Evolutionary conservation across 30 jellyfish, hydroid and myxozoan genomes (phyloP).

Genomic region (Sanderia malayensis): DNA sequence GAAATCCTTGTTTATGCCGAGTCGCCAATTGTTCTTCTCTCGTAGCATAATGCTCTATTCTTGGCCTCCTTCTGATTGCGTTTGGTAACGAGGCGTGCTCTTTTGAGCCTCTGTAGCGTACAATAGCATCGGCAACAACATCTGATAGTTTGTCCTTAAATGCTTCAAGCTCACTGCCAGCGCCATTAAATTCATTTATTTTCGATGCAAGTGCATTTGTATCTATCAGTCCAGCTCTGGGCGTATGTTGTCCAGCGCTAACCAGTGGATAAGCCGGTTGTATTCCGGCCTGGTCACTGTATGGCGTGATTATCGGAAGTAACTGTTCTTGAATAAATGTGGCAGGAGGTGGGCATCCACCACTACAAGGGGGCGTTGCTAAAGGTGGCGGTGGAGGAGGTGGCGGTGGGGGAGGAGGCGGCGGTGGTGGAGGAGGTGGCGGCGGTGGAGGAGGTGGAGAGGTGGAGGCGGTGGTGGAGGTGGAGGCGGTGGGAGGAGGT

Average conservation of each 20-base stretch:
- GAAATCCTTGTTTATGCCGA: background rate
- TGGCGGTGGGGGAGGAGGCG: slow-evolving; percentile 29
- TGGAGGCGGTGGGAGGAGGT: slow-evolving; percentile 16
- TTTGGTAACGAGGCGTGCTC: slow-evolving; percentile 1
- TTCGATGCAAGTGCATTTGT: slow-evolving; percentile 12
- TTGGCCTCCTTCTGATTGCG: background rate
- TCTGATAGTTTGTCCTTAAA: slow-evolving; percentile 57
- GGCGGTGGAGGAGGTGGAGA: slow-evolving; percentile 30
- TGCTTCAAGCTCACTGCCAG: slow-evolving; percentile 25
- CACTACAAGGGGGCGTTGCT: background rate
- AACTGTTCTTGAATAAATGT: background rate
- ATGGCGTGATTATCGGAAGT: background rate
- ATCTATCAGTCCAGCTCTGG: background rate
- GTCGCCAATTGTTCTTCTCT: background rate
- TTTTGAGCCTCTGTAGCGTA: slow-evolving; percentile 14
- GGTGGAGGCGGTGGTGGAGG: background rate
- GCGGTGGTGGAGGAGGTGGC: slow-evolving; percentile 31
- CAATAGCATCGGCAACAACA: slow-evolving; percentile 72
- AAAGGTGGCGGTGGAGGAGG: slow-evolving; percentile 30
- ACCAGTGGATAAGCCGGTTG: background rate
- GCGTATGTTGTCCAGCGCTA: background rate
- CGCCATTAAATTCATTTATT: slow-evolving; percentile 1
- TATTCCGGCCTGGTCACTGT: slow-evolving; percentile 4
- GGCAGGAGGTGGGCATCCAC: slow-evolving; percentile 9
- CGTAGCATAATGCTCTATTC: background rate